phyloP scores from a whole-genome alignment of 1,140 invertebrate species.

The Saxidomus purpurata region DNA sequence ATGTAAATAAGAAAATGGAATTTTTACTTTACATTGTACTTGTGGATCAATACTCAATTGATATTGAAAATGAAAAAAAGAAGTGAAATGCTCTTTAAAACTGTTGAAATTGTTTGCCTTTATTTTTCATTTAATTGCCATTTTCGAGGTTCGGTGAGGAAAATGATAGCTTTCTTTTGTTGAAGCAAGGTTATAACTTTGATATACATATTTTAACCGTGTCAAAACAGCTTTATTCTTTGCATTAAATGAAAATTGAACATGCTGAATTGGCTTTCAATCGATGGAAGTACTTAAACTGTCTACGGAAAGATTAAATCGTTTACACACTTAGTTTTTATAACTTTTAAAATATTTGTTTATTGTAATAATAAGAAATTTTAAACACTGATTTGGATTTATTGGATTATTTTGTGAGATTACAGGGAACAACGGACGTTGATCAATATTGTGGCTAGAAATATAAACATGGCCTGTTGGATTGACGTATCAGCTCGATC shows the following conservation, averaged over 20 bases:
- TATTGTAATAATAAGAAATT: background rate
- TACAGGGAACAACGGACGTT: background rate
- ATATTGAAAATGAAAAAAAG: slow-evolving; percentile 11
- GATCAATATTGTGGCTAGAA: background rate
- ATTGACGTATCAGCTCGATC: background rate
- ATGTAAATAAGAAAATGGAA: slow-evolving; percentile 6
- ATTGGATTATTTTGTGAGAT: background rate
- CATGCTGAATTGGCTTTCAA: background rate
- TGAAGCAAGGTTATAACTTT: background rate
- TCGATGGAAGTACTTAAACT: background rate
- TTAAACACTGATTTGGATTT: background rate
- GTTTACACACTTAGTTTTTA: slow-evolving; percentile 19
- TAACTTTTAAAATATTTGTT: slow-evolving; percentile 25
- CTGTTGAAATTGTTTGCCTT: background rate
- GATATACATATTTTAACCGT: too few relatives aligned
- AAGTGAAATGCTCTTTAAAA: slow-evolving; percentile 5
- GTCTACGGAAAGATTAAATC: background rate
- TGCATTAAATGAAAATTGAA: too few relatives aligned
- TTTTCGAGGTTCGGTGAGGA: background rate
- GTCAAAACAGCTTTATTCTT: background rate
- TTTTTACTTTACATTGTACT: background rate
- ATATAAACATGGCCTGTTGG: background rate
- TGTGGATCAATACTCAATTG: background rate
- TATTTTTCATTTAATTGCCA: background rate
- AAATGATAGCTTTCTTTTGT: background rate